Evolutionary conservation across 2,797 vertebrate species (phyloP).

Genomic region (Hafferia zeledoni): DNA sequence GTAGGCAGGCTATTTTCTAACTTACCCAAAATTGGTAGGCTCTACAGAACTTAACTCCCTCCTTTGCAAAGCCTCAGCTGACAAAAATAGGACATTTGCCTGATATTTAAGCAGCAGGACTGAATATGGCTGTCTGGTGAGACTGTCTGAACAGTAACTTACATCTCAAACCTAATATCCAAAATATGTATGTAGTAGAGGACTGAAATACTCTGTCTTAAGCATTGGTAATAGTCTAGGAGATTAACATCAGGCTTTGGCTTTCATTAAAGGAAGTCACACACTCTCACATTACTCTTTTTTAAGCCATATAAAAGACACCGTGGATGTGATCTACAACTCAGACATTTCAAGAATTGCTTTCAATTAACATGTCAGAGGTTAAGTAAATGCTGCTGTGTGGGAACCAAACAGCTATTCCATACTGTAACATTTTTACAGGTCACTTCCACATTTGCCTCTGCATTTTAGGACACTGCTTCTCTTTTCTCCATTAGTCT

Average conservation of each 20-base stretch:
- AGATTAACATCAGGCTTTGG: background rate
- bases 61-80: background rate
- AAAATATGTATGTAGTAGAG: background rate
- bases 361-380: constrained; percentile 1
- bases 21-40: background rate
- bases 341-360: constrained; percentile 14
- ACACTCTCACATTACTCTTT: background rate
- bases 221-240: background rate
- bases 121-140: background rate
- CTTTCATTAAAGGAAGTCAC: background rate
- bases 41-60: background rate
- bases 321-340: background rate
- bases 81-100: background rate
- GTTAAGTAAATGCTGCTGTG: constrained; percentile 3
- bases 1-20: background rate
- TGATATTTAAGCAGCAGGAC: background rate
- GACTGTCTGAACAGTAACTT: background rate
- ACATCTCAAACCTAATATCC: background rate
- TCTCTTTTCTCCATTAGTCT: background rate
- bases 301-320: background rate
- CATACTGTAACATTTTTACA: background rate
- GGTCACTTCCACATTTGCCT: background rate
- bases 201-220: background rate
- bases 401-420: background rate
- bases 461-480: background rate